Conservation (phyloP, 2,888 invertebrate species). For the Cinara cedri region DNA sequence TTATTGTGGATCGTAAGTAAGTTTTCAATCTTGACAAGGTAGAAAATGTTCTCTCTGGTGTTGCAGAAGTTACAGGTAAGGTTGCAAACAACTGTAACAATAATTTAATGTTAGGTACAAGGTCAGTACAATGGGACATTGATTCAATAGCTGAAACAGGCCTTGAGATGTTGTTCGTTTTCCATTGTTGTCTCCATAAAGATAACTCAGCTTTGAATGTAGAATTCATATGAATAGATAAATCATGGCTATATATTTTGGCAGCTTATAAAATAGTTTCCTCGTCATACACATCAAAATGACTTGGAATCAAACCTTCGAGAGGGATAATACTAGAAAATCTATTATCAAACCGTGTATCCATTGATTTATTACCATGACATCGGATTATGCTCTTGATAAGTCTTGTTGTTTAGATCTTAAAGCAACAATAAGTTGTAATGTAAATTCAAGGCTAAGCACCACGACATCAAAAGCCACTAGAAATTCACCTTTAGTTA, state of each 20-base stretch:
- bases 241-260: too few species aligned
- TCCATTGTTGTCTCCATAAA: too few species aligned
- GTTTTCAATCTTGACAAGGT: background rate
- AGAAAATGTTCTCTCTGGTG: too few species aligned
- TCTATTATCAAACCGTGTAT: too few species aligned
- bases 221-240: too few species aligned
- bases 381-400: conserved; percentile 26
- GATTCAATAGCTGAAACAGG: background rate
- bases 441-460: conserved; percentile 33
- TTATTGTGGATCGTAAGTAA: background rate
- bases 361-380: background rate
- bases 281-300: too few species aligned
- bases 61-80: background rate
- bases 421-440: conserved; percentile 36
- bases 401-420: conserved; percentile 46
- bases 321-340: too few species aligned
- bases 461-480: conserved; percentile 23
- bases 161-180: too few species aligned
- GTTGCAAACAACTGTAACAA: background rate
- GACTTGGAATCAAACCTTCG: too few species aligned
- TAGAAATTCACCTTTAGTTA: conserved; percentile 51
- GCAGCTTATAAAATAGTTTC: too few species aligned
- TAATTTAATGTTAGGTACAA: background rate
- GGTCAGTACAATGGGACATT: background rate
- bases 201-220: too few species aligned